Conservation (phyloP, 2,888 invertebrate genomes). For the Hirtodrosophila duncani region DNA sequence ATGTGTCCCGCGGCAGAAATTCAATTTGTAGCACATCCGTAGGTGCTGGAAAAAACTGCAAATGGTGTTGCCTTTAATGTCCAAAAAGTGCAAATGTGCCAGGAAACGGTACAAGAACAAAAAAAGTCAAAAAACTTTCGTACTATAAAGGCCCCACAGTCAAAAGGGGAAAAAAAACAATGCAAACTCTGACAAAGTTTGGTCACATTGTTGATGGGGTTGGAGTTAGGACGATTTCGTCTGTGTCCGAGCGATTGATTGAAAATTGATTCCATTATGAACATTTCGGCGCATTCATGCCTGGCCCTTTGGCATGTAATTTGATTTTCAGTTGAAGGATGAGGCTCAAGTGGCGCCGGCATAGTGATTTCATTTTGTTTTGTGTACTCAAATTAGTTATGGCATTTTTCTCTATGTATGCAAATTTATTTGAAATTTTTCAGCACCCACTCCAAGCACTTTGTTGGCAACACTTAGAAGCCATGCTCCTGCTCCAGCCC, state of each 20-base stretch:
- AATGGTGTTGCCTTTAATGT: conserved; percentile 53
- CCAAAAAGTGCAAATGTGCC: conserved; percentile 65
- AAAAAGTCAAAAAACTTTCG: no score
- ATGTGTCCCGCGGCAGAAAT: conserved; percentile 74
- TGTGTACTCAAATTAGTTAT: conserved; percentile 56
- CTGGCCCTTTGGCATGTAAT: conserved; percentile 6
- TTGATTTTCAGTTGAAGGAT: conserved; percentile 33
- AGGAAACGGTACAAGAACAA: no score
- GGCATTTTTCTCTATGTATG: conserved; percentile 32
- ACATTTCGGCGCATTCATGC: conserved; percentile 51
- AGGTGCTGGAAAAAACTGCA: conserved; percentile 22
- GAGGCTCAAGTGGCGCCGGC: conserved; percentile 22
- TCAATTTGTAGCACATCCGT: conserved; percentile 74
- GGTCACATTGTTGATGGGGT: no score
- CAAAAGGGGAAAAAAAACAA: conserved; percentile 11
- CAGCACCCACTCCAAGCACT: conserved; percentile 26
- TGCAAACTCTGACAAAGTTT: no score
- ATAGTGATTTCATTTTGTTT: conserved; percentile 5
- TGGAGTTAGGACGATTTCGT: no score
- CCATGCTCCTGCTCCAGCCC: no score
- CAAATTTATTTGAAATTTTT: conserved; percentile 48
- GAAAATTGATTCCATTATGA: conserved; percentile 75
- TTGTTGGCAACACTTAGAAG: conserved; percentile 6
- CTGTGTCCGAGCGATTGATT: conserved; percentile 71
- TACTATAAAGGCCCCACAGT: conserved; percentile 27